Conservation (phyloP, 2,797 vertebrate genomes). For the Ceryle rudis region DNA sequence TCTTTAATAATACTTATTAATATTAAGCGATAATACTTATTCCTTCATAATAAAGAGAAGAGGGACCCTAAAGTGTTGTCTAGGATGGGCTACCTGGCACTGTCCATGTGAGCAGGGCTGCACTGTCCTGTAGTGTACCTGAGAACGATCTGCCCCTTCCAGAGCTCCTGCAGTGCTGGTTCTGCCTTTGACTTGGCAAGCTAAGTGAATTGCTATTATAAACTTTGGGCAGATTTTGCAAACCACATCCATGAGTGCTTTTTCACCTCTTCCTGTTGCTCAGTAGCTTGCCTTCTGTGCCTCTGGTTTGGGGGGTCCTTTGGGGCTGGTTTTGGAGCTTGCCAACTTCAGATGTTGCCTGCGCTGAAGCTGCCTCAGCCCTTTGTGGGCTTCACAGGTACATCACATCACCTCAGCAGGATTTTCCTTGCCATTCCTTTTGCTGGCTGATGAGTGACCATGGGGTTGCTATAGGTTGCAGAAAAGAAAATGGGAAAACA, state of each 20-base stretch:
- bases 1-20: no score
- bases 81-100: neutral
- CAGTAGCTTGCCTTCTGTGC: neutral
- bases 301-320: neutral
- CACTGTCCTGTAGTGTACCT: neutral
- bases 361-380: neutral
- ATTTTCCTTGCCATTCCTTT: neutral
- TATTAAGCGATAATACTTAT: neutral
- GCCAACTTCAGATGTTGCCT: neutral
- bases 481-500: neutral
- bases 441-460: neutral
- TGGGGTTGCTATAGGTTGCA: neutral
- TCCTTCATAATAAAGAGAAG: neutral
- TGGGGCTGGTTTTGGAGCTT: neutral
- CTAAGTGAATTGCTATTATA: neutral
- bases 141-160: neutral
- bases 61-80: neutral
- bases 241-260: neutral
- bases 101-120: neutral
- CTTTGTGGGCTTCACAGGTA: neutral
- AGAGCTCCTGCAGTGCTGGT: neutral
- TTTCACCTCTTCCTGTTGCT: neutral
- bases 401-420: neutral
- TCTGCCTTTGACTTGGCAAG: neutral
- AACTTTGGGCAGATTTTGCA: neutral